Conservation (phyloP, 2,888 invertebrate genomes). For the Eustalomyia histrio region DNA sequence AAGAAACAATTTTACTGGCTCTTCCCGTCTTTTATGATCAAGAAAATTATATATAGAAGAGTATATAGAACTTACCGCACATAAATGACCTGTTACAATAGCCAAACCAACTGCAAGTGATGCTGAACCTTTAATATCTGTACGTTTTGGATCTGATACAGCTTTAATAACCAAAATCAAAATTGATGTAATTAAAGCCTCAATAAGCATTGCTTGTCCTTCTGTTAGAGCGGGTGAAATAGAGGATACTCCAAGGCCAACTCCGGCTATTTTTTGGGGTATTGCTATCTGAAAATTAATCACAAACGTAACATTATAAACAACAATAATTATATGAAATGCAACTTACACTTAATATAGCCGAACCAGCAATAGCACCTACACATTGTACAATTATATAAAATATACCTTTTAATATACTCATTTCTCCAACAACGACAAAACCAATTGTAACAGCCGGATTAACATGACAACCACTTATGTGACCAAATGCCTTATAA, state of each 20-base stretch:
- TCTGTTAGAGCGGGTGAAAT: slow-evolving; percentile 82
- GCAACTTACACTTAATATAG: slow-evolving; percentile 84
- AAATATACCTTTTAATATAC: slow-evolving; percentile 87
- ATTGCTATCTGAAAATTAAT: slow-evolving; percentile 76
- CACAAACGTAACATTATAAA: background rate
- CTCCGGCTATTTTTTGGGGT: slow-evolving; percentile 80
- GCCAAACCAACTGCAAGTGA: slow-evolving; percentile 93
- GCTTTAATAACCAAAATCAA: slow-evolving; percentile 93
- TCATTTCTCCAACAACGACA: slow-evolving; percentile 89
- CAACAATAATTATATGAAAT: background rate
- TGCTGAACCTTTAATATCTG: slow-evolving; percentile 89
- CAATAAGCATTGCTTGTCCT: slow-evolving; percentile 89
- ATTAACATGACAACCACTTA: slow-evolving; percentile 95
- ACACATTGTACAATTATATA: slow-evolving; percentile 90
- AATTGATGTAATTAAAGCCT: slow-evolving; percentile 91
- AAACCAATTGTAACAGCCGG: slow-evolving; percentile 94
- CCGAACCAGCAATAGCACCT: slow-evolving; percentile 90
- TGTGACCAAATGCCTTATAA: slow-evolving; percentile 87
- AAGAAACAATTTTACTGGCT: too few species aligned
- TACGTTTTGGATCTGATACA: slow-evolving; percentile 89
- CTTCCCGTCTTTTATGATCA: too few species aligned
- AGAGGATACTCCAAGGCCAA: slow-evolving; percentile 83
- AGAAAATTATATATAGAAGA: too few species aligned
- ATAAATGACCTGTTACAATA: slow-evolving; percentile 90
- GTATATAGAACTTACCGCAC: slow-evolving; percentile 85